phyloP scores from a whole-genome alignment of 2,888 invertebrate genomes.

The Trichopria drosophilae region DNA sequence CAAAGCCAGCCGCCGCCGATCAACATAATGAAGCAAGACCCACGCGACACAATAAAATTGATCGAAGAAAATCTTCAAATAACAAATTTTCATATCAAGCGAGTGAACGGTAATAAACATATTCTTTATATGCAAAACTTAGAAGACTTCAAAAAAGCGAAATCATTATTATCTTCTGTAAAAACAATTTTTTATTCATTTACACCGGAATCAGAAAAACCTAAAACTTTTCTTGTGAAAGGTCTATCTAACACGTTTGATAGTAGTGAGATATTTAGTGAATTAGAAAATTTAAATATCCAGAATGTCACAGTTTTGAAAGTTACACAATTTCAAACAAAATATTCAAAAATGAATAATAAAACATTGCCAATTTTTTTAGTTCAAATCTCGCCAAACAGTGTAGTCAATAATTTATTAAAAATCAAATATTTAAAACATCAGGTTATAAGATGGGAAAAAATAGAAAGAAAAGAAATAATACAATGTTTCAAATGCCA shows the following conservation, averaged over 20 bases:
- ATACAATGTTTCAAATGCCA: too few relatives aligned
- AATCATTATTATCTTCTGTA: background rate
- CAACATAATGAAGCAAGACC: background rate
- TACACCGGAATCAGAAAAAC: background rate
- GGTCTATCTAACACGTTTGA: conserved; percentile 22
- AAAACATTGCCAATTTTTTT: conserved; percentile 22
- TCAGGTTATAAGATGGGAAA: conserved; percentile 24
- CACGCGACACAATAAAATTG: background rate
- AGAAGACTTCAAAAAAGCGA: background rate
- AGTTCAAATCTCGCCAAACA: conserved; percentile 21
- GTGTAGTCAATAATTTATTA: conserved; percentile 5
- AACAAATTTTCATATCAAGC: background rate
- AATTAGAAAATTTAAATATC: conserved; percentile 6
- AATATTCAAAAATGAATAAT: conserved; percentile 12
- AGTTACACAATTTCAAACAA: conserved; percentile 23
- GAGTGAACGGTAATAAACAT: background rate
- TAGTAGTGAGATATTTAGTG: too few relatives aligned
- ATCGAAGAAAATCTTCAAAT: background rate
- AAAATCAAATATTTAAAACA: conserved; percentile 25
- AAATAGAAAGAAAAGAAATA: conserved; percentile 13
- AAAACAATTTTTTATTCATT: background rate
- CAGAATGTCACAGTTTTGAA: conserved; percentile 17
- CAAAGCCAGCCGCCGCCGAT: too few relatives aligned
- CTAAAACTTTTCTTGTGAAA: conserved; percentile 10
- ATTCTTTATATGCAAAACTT: background rate